Conservation (phyloP, 2,113 vertebrate species). For the Clupea harengus region DNA sequence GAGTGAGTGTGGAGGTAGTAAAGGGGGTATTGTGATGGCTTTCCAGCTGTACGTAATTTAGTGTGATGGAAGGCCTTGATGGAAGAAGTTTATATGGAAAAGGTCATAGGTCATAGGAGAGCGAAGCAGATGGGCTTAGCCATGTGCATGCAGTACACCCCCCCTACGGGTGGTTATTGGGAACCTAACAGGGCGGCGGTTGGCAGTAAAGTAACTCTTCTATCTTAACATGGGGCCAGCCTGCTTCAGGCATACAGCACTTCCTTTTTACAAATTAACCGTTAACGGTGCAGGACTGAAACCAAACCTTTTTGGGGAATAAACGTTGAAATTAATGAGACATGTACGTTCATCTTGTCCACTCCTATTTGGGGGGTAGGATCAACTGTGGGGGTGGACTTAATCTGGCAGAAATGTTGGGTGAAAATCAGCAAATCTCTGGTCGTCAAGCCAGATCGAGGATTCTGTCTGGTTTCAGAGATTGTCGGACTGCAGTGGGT, state of each 20-base stretch:
- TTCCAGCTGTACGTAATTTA: neutral
- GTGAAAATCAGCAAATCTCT: neutral
- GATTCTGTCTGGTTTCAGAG: neutral
- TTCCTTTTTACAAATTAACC: constrained; percentile 28
- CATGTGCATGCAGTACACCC: constrained; percentile 10
- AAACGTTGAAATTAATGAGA: neutral
- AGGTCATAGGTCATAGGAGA: neutral
- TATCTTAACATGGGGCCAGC: constrained; percentile 39
- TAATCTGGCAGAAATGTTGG: neutral
- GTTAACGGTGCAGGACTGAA: neutral
- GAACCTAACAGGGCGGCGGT: constrained; percentile 8
- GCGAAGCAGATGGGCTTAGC: neutral
- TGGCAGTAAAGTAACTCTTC: constrained; percentile 27
- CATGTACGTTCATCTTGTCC: neutral
- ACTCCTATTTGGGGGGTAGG: neutral
- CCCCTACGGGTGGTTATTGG: neutral
- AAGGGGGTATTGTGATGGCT: neutral
- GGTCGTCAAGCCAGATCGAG: neutral
- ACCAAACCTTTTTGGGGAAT: constrained; percentile 3
- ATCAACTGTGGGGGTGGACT: neutral
- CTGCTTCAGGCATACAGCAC: constrained; percentile 46
- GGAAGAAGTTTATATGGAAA: neutral
- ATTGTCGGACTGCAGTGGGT: constrained; percentile 28
- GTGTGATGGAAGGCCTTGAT: neutral
- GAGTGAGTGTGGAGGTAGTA: neutral